Base-by-base conservation (phyloP, 1,140 invertebrate genomes). In the Globodera ellingtonae region DNA sequence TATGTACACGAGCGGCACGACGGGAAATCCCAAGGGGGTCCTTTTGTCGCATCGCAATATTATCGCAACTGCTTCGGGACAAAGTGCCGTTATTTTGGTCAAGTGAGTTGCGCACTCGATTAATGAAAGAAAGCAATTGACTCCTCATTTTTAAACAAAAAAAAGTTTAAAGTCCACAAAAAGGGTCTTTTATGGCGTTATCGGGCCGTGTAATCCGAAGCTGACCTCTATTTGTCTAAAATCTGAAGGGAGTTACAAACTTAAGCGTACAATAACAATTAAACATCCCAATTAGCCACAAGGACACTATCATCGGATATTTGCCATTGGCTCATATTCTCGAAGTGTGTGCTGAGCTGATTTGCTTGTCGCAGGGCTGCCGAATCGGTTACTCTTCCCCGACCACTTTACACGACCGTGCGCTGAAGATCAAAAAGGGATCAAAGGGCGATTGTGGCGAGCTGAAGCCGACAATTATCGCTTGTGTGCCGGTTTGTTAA, bases 311-410 rank as follows among this genome's bases (percentile, higher is more conserved):
- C 84, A 93, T 98, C 89, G 97, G 94, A 65, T 99, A 97, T 90
- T 91, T 99, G 76, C 97, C 97, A 13, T 91, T 98, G 71, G 97
- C 97, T 65, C 98, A 99, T 91, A 96, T 99, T 3, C 94, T 98
- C 84, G 98, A 99, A 91, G 91, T 99, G 66, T 92, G 95, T 70
- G 91, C 90, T 80, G 92, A 92, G 91, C 85, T 87, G 83, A 84
- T 84, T 21, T 48, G 85, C 69, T 81, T 89, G 48, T 78, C 81
- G 92, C 90, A 91, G 88, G 97, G 96, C 47, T 93, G 96, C n/a
- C 92, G 93, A 6, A 96, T 99, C 89, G 97, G 97, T 8, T 99
- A 98, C 90, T 97, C 95, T 3, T 95, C 95, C 0, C 94, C 97
- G 0, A 90, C 95, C 44, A 99, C 97, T 0, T 93, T 99, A 91